Base-by-base conservation (phyloP, 2,888 invertebrate genomes). In the Xylocampa areola region DNA sequence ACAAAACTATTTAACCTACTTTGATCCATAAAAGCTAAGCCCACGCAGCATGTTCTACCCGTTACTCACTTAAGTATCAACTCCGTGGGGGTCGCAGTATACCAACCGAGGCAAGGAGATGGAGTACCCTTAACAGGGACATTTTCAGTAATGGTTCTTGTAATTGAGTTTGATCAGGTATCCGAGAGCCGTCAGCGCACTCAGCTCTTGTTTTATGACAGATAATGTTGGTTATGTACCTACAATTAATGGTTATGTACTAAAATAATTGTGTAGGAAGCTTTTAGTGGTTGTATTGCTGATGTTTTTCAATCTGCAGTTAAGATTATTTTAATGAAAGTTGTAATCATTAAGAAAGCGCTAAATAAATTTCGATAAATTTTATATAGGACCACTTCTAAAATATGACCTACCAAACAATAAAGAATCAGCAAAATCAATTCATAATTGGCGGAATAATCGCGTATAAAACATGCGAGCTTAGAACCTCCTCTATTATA, bases 131-230 rank as follows among this genome's bases (percentile, higher is more conserved):
- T 14, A 29, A 6, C 25, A 50, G 23, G 61, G 37, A 36, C 54
- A 59, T 54, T 59, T 21, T 32, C 40, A 35, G 54, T 72, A 72
- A 69, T 67, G 58, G 65, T 13, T 11, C n/a, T 45, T 7, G 13
- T 71, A 73, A 77, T 77, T 73, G 54, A 68, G 50, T 76, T 72
- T 52, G 44, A 62, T 63, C 51, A 57, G 54, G 55, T 60, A 61
- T 48, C 47, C 14, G 45, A 60, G 53, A 51, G 61, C 59, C 37
- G 33, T 27, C 58, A 21, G 19, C 19, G 29, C 39, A 21, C 41
- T 55, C 35, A 11, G n/a, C 17, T 17, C 23, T 8, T 32, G 33
- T 21, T 44, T n/a, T 39, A 39, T 35, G 19, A 16, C 8, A 41
- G 33, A 44, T 41, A 63, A 41, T 25, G 16, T 14, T 36, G 11